phyloP scores from a whole-genome alignment of 2,113 vertebrate genomes.

The Numida meleagris region DNA sequence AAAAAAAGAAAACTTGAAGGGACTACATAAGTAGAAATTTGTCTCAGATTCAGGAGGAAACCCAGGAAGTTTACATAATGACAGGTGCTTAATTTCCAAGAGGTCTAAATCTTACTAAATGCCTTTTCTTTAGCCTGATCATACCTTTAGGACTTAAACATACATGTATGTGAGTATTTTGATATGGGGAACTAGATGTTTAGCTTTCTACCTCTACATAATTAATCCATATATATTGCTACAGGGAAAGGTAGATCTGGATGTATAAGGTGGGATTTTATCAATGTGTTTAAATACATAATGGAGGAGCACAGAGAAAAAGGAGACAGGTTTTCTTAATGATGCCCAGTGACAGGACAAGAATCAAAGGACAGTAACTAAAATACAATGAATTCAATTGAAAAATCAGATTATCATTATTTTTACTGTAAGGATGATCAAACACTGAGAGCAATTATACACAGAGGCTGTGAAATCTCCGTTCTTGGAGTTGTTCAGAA shows the following conservation, averaged over 20 bases:
- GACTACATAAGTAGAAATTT: background rate
- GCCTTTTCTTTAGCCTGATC: background rate
- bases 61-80: background rate
- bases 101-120: background rate
- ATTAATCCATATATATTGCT: background rate
- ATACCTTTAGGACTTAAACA: background rate
- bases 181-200: background rate
- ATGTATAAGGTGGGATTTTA: background rate
- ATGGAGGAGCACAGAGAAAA: background rate
- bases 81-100: background rate
- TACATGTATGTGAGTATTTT: background rate
- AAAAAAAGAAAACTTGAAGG: background rate
- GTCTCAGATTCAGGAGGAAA: background rate
- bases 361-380: background rate
- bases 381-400: background rate
- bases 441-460: background rate
- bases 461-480: background rate
- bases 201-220: background rate
- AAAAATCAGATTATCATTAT: background rate
- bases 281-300: background rate
- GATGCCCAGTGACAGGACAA: background rate
- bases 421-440: background rate
- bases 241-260: background rate
- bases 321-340: background rate
- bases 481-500: background rate